Evolutionary conservation across 2,113 vertebrate species (phyloP).

Genomic region (Cyprinus carpio): DNA sequence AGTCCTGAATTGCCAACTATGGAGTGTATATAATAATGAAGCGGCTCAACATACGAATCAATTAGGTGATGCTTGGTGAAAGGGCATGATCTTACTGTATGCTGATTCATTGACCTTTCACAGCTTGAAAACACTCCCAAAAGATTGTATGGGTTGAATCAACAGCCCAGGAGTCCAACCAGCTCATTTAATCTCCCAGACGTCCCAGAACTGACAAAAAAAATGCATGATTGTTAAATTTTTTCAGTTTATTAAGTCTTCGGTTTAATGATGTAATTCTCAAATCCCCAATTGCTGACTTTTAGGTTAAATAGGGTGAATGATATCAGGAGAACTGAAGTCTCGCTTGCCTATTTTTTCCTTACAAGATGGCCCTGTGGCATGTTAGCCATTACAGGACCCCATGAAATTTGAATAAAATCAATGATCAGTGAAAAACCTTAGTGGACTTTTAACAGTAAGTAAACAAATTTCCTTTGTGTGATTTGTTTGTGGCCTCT

Average conservation of each 20-base stretch:
- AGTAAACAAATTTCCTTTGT: slow-evolving; percentile 29
- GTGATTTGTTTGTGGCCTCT: slow-evolving; percentile 43
- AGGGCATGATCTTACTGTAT: slow-evolving; percentile 8
- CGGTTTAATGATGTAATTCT: slow-evolving; percentile 3
- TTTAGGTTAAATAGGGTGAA: slow-evolving; percentile 20
- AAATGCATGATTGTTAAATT: not conserved
- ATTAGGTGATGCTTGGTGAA: slow-evolving; percentile 24
- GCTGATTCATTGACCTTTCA: slow-evolving; percentile 30
- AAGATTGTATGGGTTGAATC: not conserved
- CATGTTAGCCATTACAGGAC: slow-evolving; percentile 7
- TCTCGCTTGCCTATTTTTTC: not conserved
- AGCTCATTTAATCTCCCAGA: slow-evolving; percentile 10
- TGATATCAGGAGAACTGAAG: not conserved
- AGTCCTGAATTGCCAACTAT: slow-evolving; percentile 28
- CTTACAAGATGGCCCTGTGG: not conserved
- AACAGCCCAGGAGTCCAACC: not conserved
- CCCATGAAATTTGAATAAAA: slow-evolving; percentile 21
- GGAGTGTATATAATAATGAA: slow-evolving; percentile 26
- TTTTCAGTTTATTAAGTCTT: slow-evolving; percentile 3
- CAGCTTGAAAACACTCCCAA: not conserved
- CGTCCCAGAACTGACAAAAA: not conserved
- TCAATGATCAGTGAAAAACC: slow-evolving; percentile 20
- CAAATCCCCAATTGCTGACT: not conserved
- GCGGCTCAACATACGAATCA: slow-evolving; percentile 31
- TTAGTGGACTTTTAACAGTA: slow-evolving; percentile 15